Evolutionary conservation across 2,797 vertebrate species (phyloP).

Genomic region (Enteromius thamalakanensis): DNA sequence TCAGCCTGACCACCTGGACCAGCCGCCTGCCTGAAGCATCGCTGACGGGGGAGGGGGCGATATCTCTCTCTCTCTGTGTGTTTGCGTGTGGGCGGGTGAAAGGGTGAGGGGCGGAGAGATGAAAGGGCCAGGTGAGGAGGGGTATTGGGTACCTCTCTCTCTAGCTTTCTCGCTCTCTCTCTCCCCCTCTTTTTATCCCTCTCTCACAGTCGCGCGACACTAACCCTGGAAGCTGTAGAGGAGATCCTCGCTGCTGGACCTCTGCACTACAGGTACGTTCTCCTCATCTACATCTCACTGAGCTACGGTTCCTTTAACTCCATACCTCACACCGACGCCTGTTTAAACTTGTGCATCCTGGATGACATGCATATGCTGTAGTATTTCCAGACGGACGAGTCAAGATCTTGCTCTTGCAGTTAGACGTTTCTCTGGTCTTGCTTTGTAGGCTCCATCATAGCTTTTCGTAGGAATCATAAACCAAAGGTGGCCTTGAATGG

Average conservation of each 20-base stretch:
- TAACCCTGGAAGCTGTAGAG: slow-evolving; percentile 66
- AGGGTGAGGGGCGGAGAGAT: slow-evolving; percentile 65
- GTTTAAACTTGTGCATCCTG: slow-evolving; percentile 35
- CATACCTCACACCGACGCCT: slow-evolving; percentile 14
- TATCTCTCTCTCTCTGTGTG: slow-evolving; percentile 45
- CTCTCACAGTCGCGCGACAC: slow-evolving; percentile 48
- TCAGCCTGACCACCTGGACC: slow-evolving; percentile 59
- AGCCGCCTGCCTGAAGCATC: slow-evolving; percentile 52
- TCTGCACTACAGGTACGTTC: slow-evolving; percentile 71
- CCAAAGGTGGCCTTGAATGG: slow-evolving; percentile 31
- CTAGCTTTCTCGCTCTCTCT: slow-evolving; percentile 53
- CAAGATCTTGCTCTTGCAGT: slow-evolving; percentile 14
- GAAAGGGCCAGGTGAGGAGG: slow-evolving; percentile 81
- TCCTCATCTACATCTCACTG: slow-evolving; percentile 48
- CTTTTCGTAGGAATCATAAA: slow-evolving; percentile 4
- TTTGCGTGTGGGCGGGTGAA: slow-evolving; percentile 52
- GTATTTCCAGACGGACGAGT: slow-evolving; percentile 14
- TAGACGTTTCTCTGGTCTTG: slow-evolving; percentile 1
- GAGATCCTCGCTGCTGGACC: slow-evolving; percentile 57
- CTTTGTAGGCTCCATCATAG: slow-evolving; percentile 9
- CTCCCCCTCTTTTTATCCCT: slow-evolving; percentile 47
- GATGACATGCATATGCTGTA: slow-evolving; percentile 25
- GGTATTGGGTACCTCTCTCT: slow-evolving; percentile 69
- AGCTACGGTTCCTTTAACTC: slow-evolving; percentile 32
- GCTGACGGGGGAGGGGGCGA: slow-evolving; percentile 51